phyloP scores from a whole-genome alignment of 2,113 vertebrate species.

The Rattus rattus region DNA sequence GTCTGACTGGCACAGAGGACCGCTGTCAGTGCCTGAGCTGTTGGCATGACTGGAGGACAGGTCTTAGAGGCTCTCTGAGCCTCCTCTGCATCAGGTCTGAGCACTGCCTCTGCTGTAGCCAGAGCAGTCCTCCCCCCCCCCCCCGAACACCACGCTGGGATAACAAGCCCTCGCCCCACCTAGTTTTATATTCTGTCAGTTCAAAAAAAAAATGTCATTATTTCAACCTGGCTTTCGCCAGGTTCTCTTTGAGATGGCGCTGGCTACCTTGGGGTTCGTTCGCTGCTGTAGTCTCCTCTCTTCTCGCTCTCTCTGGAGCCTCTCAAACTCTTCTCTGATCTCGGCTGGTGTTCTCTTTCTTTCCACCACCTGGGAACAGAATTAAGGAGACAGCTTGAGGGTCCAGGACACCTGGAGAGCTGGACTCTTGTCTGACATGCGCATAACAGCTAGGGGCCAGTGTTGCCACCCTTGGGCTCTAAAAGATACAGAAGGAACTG shows the following conservation, averaged over 20 bases:
- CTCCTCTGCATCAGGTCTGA: neutral
- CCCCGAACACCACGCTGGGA: neutral
- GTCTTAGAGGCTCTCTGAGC: neutral
- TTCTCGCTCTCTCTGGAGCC: constrained; percentile 95
- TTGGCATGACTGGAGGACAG: rapidly evolving
- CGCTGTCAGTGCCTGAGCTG: rapidly evolving
- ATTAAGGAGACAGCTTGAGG: neutral
- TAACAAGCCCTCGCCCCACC: neutral
- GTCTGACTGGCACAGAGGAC: neutral
- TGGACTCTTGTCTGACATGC: rapidly evolving
- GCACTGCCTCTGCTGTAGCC: neutral
- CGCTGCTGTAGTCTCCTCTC: constrained; percentile 96
- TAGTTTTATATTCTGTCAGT: neutral
- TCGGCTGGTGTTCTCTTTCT: constrained; percentile 95
- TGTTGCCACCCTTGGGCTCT: neutral
- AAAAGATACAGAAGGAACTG: rapidly evolving
- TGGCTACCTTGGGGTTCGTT: constrained; percentile 96
- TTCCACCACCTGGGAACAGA: constrained; percentile 92
- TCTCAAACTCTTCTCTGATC: constrained; percentile 97
- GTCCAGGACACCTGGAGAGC: neutral
- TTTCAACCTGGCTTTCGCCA: rapidly evolving
- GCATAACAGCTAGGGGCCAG: neutral
- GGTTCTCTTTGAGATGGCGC: rapidly evolving
- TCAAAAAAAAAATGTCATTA: neutral
- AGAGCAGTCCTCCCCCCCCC: neutral